Evolutionary conservation across 2,113 vertebrate species (phyloP), one percentile per base, ranked within the genome.

Genomic region (Lasiurus cinereus): DNA sequence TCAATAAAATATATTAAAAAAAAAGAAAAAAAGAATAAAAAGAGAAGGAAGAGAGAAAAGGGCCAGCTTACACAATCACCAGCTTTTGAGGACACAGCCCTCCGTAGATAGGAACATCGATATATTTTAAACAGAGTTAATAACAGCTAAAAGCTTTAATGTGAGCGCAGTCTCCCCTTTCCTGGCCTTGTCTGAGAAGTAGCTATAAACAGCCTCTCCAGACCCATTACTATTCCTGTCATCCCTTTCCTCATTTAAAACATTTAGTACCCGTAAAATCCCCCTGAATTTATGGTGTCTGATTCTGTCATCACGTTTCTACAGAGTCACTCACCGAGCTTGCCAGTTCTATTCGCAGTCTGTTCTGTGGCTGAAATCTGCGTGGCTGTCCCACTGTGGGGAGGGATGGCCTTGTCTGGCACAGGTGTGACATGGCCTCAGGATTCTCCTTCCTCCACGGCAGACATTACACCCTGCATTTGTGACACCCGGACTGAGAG

Each of bases 131-230:
- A 54, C 2, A 67, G 52, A 88, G 33, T 66, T 83, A 69, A 52
- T 93, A 78, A 31, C 5, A 67, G 70, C 56, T 80, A 56, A 89
- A 50, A 93, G 46, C 48, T 90, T 54, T 93, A 77, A 84, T 39
- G n/a, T 84, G 27, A 80, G 22, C 48, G 46, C 27, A 52, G 13
- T 74, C 21, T 83, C 10, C n/a, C 87, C 70, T 93, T 54, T 66
- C 39, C 31, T 82, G 52, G 64, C 33, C 46, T 70, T 52, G 11
- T 69, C 77, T 93, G 54, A 90, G 72, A 79, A 70, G 31, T 66
- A 91, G n/a, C 59, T 88, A 52, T 67, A 91, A 80, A 54, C 36
- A 90, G 54, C 66, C 79, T 93, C 70, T 84, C 64, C 46, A 78
- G 74, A 76, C 52, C 11, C 19, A 36, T 52, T 88, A 12, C 50